These are phyloP conservation scores for Schizotus pectinicornis DNA, from an alignment of 2,888 invertebrate genomes.

Conservation along the genomic window DNA sequence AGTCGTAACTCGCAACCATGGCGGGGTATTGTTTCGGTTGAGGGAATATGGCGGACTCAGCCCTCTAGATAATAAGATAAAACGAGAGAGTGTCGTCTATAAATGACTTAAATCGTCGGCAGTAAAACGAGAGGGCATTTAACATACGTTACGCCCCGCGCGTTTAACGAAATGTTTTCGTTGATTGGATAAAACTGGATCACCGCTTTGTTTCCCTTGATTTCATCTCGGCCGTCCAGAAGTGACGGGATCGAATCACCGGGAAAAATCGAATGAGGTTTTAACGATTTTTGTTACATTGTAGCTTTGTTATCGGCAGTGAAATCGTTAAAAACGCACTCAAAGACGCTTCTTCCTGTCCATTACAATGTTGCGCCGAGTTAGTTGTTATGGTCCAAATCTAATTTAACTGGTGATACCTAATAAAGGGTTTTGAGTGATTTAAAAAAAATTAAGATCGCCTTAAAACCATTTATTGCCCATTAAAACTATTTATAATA, in stretches of 20 bases:
- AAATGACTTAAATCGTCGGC: constrained; percentile 45
- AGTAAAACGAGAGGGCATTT: constrained; percentile 45
- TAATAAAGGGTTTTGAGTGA: constrained; percentile 22
- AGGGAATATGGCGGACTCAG: constrained; percentile 33
- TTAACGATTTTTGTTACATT: constrained; percentile 11
- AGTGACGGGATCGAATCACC: constrained; percentile 23
- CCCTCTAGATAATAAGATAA: constrained; percentile 39
- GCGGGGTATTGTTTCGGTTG: constrained; percentile 30
- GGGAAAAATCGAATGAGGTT: constrained; percentile 6
- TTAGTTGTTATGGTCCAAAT: constrained; percentile 27
- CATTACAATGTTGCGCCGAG: constrained; percentile 24
- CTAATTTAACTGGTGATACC: constrained; percentile 28
- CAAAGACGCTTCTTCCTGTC: constrained; percentile 17
- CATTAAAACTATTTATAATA: constrained; percentile 29
- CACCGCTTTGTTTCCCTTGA: constrained; percentile 40
- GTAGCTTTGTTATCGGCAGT: constrained; percentile 19
- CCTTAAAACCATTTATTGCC: constrained; percentile 25
- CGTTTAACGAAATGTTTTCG: constrained; percentile 45
- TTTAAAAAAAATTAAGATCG: constrained; percentile 24
- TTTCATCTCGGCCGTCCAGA: constrained; percentile 35
- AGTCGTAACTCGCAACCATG: constrained; percentile 27
- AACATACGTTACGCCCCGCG: constrained; percentile 47
- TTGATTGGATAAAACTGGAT: constrained; percentile 48
- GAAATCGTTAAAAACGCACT: constrained; percentile 22
- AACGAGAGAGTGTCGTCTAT: constrained; percentile 41